Conservation (phyloP, 2,888 invertebrate species). For the Podabrus alpinus region DNA sequence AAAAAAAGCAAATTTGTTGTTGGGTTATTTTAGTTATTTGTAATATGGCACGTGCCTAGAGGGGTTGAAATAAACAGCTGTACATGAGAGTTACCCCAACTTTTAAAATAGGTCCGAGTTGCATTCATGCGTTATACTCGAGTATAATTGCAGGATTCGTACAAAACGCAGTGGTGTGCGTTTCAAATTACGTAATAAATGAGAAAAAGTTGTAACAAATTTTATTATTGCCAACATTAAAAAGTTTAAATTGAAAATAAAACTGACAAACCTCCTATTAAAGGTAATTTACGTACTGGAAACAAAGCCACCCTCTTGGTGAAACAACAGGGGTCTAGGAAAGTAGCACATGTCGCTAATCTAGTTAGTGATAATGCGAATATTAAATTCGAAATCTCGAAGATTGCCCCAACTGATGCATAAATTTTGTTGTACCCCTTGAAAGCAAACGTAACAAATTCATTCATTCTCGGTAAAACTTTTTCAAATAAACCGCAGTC, state of each 20-base stretch:
- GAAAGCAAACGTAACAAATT: neutral
- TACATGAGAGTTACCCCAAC: constrained; percentile 17
- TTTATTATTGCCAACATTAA: neutral
- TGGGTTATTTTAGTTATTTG: constrained; percentile 10
- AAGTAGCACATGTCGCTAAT: constrained; percentile 22
- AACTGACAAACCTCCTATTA: neutral
- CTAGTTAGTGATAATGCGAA: constrained; percentile 28
- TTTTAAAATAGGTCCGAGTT: constrained; percentile 11
- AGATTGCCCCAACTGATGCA: constrained; percentile 41
- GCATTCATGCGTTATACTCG: constrained; percentile 11
- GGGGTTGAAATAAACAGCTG: constrained; percentile 36
- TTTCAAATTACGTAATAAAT: neutral
- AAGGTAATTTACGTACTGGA: constrained; percentile 1
- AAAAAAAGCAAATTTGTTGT: neutral
- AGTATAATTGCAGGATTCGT: neutral
- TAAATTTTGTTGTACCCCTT: neutral
- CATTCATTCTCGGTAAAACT: neutral
- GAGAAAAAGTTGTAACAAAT: neutral
- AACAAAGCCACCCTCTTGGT: constrained; percentile 4
- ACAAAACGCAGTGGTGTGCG: constrained; percentile 3
- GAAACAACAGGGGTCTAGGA: constrained; percentile 6
- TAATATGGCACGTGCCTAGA: constrained; percentile 29
- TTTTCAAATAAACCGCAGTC: neutral
- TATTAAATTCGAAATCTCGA: constrained; percentile 44
- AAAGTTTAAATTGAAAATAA: neutral